Evolutionary conservation across 2,797 vertebrate species (phyloP), one percentile per base, ranked within the genome.

Genomic region (Hafferia zeledoni): DNA sequence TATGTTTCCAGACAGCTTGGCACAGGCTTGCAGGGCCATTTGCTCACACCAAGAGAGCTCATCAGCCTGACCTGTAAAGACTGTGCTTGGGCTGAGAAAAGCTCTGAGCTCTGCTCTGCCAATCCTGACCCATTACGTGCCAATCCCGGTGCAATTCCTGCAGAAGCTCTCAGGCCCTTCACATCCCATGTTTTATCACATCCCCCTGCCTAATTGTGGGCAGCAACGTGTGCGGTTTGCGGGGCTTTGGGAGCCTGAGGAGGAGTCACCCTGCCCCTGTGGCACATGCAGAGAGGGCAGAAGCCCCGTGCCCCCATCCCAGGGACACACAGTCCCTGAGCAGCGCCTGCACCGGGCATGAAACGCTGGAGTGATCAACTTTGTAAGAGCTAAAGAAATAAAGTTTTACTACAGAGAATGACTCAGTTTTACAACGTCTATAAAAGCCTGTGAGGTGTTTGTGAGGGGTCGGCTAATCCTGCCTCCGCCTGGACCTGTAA

Each of bases 251-350:
- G 72, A 83, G 15, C 47, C 31, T 5, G 31, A 11, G 33, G 37
- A 53, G 41, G 13, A 14, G 17, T 11, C 27, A 3, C 39, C 18
- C 6, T 3, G 11, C 28, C 2, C 46, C 28, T 6, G 12, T 9
- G 63, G 28, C 72, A 28, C 63, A 6, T 4, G 30, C 25, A 63
- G 55, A 25, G 77, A 30, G 67, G 37, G 1, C 13, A 49, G 37
- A 50, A 28, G 27, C 24, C 25, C n/a, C 0, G 11, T 18, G 14
- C 39, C 20, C 2, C 17, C 0, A 0, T 30, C 13, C 60, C 4
- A 1, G 17, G 25, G 25, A 46, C n/a, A 7, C 5, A 2, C 24
- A 22, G 60, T 13, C 30, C 11, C 9, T 0, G 0, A 17, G 46
- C 74, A 24, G 30, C 3, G 16, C 12, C 31, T 30, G 77, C 53